These are phyloP conservation scores for Dasyprocta punctata DNA, from an alignment of 2,113 vertebrate species.

Conservation along the genomic window DNA sequence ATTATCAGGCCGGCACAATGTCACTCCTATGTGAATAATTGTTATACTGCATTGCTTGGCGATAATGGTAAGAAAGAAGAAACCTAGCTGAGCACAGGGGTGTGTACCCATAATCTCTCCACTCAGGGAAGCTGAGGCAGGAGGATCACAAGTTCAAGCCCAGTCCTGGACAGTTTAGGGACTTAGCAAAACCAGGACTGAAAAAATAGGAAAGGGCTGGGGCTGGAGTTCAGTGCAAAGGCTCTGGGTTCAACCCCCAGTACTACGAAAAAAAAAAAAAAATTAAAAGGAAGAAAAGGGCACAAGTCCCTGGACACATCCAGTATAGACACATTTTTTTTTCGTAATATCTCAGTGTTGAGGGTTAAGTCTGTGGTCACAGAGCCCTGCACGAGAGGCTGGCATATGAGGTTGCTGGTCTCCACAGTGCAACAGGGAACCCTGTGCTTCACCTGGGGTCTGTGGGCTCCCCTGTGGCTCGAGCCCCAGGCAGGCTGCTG, in stretches of 20 bases:
- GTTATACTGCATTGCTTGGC: not conserved
- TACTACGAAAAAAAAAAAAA: not conserved
- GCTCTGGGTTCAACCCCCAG: not conserved
- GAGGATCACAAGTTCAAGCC: not conserved
- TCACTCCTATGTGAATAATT: not conserved
- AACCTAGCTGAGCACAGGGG: not conserved
- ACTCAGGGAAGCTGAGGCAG: not conserved
- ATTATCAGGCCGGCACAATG: not conserved
- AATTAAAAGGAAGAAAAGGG: not conserved
- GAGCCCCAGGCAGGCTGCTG: not conserved
- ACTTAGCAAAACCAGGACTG: not conserved
- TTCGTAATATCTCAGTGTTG: not conserved
- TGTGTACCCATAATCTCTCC: not conserved
- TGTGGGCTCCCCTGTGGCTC: not conserved
- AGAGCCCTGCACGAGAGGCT: not conserved
- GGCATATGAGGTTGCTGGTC: not conserved
- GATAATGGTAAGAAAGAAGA: not conserved
- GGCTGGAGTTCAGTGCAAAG: not conserved
- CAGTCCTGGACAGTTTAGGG: not conserved
- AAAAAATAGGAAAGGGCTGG: not conserved
- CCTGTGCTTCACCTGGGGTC: not conserved
- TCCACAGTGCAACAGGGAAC: not conserved
- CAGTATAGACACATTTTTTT: not conserved
- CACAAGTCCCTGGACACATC: rapidly evolving
- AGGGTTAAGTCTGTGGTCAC: not conserved